phyloP scores from a whole-genome alignment of 2,113 vertebrate species.

The Scomber japonicus region DNA sequence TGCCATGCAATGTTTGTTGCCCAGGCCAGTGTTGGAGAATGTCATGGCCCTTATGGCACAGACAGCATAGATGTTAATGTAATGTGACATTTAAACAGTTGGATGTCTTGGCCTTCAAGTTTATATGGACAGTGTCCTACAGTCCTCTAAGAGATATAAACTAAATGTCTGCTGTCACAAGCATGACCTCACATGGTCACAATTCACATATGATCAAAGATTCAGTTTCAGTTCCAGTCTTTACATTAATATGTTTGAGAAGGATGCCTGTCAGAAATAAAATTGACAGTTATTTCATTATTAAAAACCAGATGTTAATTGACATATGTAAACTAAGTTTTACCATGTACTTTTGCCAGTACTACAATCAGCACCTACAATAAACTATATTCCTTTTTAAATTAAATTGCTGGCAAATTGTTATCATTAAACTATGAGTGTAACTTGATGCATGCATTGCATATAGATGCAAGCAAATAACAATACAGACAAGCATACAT shows the following conservation, averaged over 20 bases:
- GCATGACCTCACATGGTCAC: background rate
- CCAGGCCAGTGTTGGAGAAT: conserved; percentile 40
- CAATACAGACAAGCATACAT: background rate
- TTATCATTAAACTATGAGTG: background rate
- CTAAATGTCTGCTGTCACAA: conserved; percentile 28
- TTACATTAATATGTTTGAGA: background rate
- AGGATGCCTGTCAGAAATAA: background rate
- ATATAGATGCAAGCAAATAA: background rate
- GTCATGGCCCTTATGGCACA: conserved; percentile 55
- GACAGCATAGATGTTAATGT: conserved; percentile 67
- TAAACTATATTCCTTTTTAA: background rate
- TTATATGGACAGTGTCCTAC: conserved; percentile 27
- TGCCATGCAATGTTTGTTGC: conserved; percentile 19
- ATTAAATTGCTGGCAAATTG: background rate
- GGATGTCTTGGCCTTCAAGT: conserved; percentile 51
- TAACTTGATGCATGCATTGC: background rate
- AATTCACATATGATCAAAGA: conserved; percentile 1
- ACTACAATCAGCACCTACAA: background rate
- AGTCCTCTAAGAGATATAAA: conserved; percentile 19
- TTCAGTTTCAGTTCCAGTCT: conserved; percentile 4
- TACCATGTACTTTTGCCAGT: background rate
- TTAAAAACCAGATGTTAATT: background rate
- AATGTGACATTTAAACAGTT: conserved; percentile 77
- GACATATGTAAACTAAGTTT: background rate
- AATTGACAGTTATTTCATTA: background rate